Evolutionary conservation across 2,888 invertebrate species (phyloP).

Genomic region (Oligia latruncula): DNA sequence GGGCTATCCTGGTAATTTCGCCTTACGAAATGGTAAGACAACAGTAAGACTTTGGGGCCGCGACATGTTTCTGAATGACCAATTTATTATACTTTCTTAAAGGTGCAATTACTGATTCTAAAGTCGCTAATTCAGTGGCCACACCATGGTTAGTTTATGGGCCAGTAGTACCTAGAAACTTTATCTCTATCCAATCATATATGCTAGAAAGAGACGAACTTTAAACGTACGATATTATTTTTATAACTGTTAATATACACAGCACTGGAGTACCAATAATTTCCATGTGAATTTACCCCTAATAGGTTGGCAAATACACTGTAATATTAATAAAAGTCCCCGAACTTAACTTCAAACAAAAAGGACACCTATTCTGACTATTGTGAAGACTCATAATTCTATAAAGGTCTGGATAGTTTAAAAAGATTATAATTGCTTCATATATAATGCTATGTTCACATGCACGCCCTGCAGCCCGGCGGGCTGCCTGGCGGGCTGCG

Average conservation of each 20-base stretch:
- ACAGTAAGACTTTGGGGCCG: neutral
- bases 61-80: neutral
- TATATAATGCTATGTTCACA: too few species aligned
- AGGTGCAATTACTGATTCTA: conserved; percentile 7
- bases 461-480: too few species aligned
- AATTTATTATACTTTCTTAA: neutral
- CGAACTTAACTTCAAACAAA: neutral
- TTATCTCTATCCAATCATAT: conserved; percentile 50
- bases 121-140: conserved; percentile 49
- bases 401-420: neutral
- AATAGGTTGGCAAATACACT: conserved; percentile 28
- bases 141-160: conserved; percentile 37
- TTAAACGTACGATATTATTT: conserved; percentile 57
- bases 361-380: neutral
- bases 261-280: conserved; percentile 45
- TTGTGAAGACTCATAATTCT: neutral
- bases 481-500: too few species aligned
- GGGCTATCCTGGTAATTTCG: too few species aligned
- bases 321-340: conserved; percentile 28
- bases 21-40: neutral
- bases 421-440: neutral
- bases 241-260: conserved; percentile 44
- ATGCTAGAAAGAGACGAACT: conserved; percentile 58
- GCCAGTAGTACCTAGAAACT: conserved; percentile 54
- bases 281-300: conserved; percentile 51